These are phyloP conservation scores for Polyommatus icarus DNA, from an alignment of 2,888 invertebrate species.

Conservation along the genomic window DNA sequence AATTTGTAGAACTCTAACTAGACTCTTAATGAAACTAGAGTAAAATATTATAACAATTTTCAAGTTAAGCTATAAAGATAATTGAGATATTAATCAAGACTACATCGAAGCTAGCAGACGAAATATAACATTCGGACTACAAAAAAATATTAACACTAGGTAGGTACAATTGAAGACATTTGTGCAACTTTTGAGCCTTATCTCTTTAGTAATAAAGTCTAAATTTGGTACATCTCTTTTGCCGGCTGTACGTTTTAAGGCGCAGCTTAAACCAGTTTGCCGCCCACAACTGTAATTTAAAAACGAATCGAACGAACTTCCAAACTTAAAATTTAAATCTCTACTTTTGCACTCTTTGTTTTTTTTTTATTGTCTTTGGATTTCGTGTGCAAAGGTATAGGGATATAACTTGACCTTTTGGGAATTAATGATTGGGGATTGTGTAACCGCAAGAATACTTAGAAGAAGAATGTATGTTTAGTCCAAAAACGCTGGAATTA, in stretches of 20 bases:
- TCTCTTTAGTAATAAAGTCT: background rate
- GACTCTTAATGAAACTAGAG: background rate
- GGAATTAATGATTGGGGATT: background rate
- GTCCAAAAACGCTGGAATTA: too few relatives aligned
- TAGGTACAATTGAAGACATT: background rate
- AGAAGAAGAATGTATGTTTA: background rate
- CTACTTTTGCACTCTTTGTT: conserved; percentile 47
- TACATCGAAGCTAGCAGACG: background rate
- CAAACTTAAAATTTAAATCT: conserved; percentile 31
- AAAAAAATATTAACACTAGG: background rate
- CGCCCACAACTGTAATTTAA: conserved; percentile 4
- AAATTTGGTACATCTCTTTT: background rate
- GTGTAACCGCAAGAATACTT: background rate
- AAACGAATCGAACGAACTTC: conserved; percentile 15
- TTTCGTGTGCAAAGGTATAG: background rate
- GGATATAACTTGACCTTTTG: background rate
- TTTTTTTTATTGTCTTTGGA: background rate
- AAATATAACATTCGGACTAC: background rate
- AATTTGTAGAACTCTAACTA: too few relatives aligned
- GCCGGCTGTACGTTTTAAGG: background rate
- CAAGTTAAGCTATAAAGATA: background rate
- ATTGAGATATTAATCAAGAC: background rate
- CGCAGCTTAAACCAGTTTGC: background rate
- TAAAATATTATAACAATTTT: background rate
- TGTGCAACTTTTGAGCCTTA: background rate